These are phyloP conservation scores for Mesoligia furuncula DNA, from an alignment of 2,888 invertebrate genomes.

Conservation along the genomic window DNA sequence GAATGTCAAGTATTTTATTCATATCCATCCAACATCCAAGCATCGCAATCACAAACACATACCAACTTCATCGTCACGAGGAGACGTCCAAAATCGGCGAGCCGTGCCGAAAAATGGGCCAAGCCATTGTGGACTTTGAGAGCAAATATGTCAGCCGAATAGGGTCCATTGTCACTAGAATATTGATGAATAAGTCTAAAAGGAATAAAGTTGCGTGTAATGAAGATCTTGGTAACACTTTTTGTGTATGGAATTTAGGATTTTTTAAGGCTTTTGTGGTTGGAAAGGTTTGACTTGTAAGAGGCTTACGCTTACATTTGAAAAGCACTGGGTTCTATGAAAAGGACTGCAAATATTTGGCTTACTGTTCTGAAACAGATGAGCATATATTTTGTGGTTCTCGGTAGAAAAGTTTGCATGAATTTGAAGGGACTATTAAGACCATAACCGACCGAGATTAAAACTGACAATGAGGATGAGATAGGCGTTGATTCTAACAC, in stretches of 20 bases:
- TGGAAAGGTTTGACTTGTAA: neutral
- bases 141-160: constrained; percentile 61
- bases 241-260: constrained; percentile 30
- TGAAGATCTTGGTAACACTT: constrained; percentile 46
- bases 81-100: constrained; percentile 25
- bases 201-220: constrained; percentile 52
- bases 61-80: constrained; percentile 28
- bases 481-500: too few relatives aligned
- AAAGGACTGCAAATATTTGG: constrained; percentile 1
- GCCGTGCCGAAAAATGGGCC: constrained; percentile 41
- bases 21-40: constrained; percentile 27
- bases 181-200: constrained; percentile 57
- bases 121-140: constrained; percentile 49
- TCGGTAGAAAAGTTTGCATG: neutral
- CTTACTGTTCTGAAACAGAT: neutral
- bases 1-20: constrained; percentile 41
- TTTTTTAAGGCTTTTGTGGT: constrained; percentile 31
- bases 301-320: neutral
- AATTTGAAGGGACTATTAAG: neutral
- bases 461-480: neutral
- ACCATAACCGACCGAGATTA: too few relatives aligned
- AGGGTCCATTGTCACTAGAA: constrained; percentile 54
- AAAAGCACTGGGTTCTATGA: neutral
- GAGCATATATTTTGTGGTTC: neutral
- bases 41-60: constrained; percentile 50